Conservation (phyloP, 1,140 invertebrate genomes). For the Theocolax elegans region DNA sequence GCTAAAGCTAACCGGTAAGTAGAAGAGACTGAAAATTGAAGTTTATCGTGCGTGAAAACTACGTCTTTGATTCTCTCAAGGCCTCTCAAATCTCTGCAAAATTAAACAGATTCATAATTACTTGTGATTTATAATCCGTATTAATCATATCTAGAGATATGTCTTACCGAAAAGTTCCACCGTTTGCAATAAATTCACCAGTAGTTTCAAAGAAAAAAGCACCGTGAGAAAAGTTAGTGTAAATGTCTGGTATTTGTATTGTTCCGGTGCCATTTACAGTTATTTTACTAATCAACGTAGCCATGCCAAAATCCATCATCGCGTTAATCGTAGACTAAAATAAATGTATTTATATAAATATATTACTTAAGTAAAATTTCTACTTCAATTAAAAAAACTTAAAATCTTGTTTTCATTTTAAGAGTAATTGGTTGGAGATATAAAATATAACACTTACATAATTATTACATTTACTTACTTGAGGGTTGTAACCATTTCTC, state of each 20-base stretch:
- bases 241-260: constrained; percentile 3
- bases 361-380: no score
- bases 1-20: neutral
- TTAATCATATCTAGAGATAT: no score
- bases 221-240: neutral
- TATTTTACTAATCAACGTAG: neutral
- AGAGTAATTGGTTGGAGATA: neutral
- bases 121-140: no score
- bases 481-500: neutral
- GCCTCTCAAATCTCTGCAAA: neutral
- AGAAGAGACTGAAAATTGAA: neutral
- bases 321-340: constrained; percentile 12
- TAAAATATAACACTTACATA: no score
- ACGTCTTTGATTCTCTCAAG: constrained; percentile 2
- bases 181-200: neutral
- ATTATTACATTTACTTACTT: constrained; percentile 10
- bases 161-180: constrained; percentile 1
- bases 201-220: neutral
- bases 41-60: neutral
- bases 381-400: neutral
- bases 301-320: neutral
- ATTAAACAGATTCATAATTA: neutral
- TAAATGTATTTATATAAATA: no score
- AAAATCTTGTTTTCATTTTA: neutral
- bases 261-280: neutral